Conservation (phyloP, 2,888 invertebrate species). For the Ellobium chinense region DNA sequence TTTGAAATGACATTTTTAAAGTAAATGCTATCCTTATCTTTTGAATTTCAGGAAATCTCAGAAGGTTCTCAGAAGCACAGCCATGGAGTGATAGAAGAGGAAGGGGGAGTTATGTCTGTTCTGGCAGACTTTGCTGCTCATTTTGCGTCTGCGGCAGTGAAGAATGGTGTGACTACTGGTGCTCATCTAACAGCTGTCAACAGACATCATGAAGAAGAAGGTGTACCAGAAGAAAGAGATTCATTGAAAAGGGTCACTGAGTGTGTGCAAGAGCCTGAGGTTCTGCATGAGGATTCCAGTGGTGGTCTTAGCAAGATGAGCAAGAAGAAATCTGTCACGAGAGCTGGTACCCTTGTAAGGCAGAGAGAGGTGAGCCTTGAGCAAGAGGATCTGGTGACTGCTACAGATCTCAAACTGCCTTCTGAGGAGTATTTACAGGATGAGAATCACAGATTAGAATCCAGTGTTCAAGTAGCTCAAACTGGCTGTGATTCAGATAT, state of each 20-base stretch:
- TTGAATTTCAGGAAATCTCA: slow-evolving; percentile 32
- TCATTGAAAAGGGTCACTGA: neutral
- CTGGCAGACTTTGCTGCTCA: slow-evolving; percentile 67
- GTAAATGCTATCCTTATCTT: no score
- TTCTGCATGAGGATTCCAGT: neutral
- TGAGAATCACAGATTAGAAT: neutral
- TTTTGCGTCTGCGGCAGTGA: slow-evolving; percentile 54
- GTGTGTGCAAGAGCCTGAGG: neutral
- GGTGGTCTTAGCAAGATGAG: slow-evolving; percentile 52
- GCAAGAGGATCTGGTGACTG: neutral
- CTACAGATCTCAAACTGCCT: neutral
- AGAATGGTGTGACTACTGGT: slow-evolving; percentile 64
- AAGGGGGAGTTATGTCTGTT: slow-evolving; percentile 53
- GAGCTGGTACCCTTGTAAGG: neutral
- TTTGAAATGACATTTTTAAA: no score
- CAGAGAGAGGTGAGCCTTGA: slow-evolving; percentile 21
- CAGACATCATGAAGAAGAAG: neutral
- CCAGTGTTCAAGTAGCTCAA: neutral
- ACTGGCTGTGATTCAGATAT: neutral
- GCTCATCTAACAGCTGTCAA: neutral
- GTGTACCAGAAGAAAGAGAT: neutral
- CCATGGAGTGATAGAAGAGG: slow-evolving; percentile 71
- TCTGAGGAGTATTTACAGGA: no score
- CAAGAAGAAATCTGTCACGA: slow-evolving; percentile 50
- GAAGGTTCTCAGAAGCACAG: slow-evolving; percentile 37